Base-by-base conservation (phyloP, 1,140 invertebrate species). In the Bombus soroeensis region DNA sequence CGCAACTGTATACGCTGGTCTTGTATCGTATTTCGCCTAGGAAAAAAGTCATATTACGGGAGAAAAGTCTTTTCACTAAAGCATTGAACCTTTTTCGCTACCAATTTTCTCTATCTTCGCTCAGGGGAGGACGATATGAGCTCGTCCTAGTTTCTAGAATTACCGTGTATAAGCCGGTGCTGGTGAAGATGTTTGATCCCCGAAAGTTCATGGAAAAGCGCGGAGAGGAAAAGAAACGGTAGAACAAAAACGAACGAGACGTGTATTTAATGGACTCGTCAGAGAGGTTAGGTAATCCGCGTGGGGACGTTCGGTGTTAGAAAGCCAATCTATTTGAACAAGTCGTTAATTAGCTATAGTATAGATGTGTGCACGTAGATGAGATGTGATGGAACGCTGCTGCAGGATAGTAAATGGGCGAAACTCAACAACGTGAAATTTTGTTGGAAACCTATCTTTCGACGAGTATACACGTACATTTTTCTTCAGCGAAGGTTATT, bases 81-180 rank as follows among this genome's bases (percentile, higher is more conserved):
- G 34, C 74, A 59, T 57, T 28, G 74, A 83, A 83, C 43, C 64
- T 57, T 64, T 39, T 68, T n/a, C 47, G 32, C 64, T 47, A 22
- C 59, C 47, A 59, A 84, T 84, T 78, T 78, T 57, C 81, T 43
- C 81, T 70, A 39, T 77, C 75, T 83, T 57, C 82, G 64, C 43
- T 39, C 41, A 47, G 25, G 28, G 57, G n/a, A 37, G 34, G 18
- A 43, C 81, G 73, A 83, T 83, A 84, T 62, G 70, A 59, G 37
- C 75, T 77, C 71, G 82, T 8, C 75, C 82, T n/a, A 84, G 43
- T 84, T 84, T 79, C 82, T n/a, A 71, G 82, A 78, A 79, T 79
- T 59, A 71, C 66, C 75, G 62, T 59, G 82, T 79, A 71, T 59
- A 84, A 84, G 71, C 64, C 39, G 32, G 32, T 34, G 64, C n/a